phyloP scores from a whole-genome alignment of 2,888 invertebrate genomes.

The Conops quadrifasciatus region DNA sequence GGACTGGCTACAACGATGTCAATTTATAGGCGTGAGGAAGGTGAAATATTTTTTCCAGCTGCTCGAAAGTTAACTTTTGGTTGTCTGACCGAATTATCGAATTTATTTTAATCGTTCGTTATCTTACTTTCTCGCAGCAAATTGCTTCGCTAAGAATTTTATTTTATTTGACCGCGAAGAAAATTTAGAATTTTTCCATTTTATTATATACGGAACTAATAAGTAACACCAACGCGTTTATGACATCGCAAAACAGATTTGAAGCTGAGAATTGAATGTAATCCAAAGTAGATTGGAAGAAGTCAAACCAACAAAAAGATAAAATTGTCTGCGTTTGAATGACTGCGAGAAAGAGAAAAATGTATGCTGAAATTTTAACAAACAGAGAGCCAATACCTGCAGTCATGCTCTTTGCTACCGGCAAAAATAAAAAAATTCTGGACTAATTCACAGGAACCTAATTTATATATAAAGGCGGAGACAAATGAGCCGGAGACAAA shows the following conservation, averaged over 20 bases:
- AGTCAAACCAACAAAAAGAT: conserved; percentile 7
- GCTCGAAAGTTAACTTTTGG: background rate
- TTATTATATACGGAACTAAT: conserved; percentile 25
- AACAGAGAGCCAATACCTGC: no score
- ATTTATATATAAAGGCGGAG: no score
- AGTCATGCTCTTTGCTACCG: no score
- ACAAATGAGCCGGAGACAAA: no score
- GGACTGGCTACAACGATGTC: conserved; percentile 3
- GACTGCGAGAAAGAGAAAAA: no score
- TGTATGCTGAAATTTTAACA: no score
- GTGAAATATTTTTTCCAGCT: conserved; percentile 16
- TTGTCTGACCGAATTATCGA: background rate
- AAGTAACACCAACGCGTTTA: no score
- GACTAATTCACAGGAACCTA: no score
- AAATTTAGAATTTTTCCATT: conserved; percentile 37
- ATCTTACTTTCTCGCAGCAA: conserved; percentile 6
- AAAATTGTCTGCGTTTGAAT: no score
- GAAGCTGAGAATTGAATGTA: background rate
- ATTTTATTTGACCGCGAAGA: conserved; percentile 46
- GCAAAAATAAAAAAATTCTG: no score
- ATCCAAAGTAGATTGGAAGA: conserved; percentile 14
- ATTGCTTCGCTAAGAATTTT: conserved; percentile 21
- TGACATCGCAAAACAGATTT: conserved; percentile 4
- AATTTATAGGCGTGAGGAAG: conserved; percentile 16
- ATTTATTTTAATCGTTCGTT: conserved; percentile 10